A percentile compares a stretch with the other conserved stretches of the same genome.
Evolutionary conservation across 2,113 vertebrate species (phyloP).

Genomic region (Ellobius talpinus): DNA sequence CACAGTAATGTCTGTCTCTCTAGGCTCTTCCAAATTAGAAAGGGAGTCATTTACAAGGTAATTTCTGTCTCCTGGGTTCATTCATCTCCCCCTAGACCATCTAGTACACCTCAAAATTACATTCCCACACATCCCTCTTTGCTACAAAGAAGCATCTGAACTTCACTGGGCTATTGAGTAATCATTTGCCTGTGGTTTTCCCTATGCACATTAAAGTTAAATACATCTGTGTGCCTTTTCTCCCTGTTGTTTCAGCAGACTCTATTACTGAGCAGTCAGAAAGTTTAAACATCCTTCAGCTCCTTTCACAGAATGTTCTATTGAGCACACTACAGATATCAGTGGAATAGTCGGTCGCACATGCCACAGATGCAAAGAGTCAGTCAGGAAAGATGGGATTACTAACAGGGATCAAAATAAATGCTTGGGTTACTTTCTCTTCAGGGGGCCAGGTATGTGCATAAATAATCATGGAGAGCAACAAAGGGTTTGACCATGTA

Average conservation of each 20-base stretch:
- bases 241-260: conserved; percentile 15
- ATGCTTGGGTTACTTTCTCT: background rate
- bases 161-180: background rate
- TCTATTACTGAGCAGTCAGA: background rate
- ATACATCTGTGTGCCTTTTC: conserved; percentile 17
- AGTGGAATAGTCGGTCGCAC: background rate
- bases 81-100: background rate
- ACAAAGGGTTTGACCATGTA: background rate
- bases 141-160: background rate
- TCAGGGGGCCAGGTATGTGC: background rate
- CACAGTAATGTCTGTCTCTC: background rate
- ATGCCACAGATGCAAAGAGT: background rate
- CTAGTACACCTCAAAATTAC: background rate
- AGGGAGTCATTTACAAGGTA: background rate
- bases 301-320: background rate
- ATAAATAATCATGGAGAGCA: background rate
- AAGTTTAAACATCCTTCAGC: background rate
- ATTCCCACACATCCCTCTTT: background rate
- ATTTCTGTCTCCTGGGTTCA: background rate
- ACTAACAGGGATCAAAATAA: background rate
- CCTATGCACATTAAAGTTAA: background rate
- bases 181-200: background rate
- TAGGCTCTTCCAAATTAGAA: background rate
- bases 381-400: background rate
- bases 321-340: background rate